A percentile compares a stretch with the other conserved stretches of the same genome.
phyloP scores from a whole-genome alignment of 2,113 vertebrate species.

The Heteronetta atricapilla region DNA sequence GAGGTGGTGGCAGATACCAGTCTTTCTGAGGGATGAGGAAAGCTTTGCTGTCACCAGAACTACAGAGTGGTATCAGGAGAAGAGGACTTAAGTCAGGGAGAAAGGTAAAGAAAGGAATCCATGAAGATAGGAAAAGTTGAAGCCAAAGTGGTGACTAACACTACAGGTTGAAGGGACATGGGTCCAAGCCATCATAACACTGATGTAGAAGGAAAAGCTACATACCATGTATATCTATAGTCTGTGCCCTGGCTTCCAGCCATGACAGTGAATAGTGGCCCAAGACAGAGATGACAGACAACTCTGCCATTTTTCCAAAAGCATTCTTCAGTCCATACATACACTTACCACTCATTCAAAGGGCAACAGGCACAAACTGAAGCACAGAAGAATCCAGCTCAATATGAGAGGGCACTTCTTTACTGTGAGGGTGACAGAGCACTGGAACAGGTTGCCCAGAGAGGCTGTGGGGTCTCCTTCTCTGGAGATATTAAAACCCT shows the following conservation, averaged over 20 bases:
- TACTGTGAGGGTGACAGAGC: no score
- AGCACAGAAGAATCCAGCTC: no score
- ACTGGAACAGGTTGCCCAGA: no score
- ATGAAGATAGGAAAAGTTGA: background rate
- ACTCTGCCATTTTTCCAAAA: background rate
- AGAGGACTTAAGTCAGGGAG: background rate
- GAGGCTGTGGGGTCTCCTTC: no score
- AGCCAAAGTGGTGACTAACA: background rate
- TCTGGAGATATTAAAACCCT: no score
- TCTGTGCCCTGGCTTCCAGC: background rate
- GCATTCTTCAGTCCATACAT: background rate
- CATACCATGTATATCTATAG: accelerated
- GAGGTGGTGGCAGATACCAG: background rate
- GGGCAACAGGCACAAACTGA: no score
- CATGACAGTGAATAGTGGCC: background rate
- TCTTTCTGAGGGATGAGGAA: background rate
- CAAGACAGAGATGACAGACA: background rate
- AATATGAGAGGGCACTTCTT: no score
- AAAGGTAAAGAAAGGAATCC: background rate
- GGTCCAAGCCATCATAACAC: background rate
- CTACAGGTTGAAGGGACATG: background rate
- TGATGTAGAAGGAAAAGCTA: background rate
- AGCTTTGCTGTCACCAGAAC: accelerated
- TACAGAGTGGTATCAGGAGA: background rate
- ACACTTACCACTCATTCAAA: background rate